Evolutionary conservation across 2,888 invertebrate species (phyloP), one percentile per base, ranked within the genome.

Genomic region (Tillus elongatus): DNA sequence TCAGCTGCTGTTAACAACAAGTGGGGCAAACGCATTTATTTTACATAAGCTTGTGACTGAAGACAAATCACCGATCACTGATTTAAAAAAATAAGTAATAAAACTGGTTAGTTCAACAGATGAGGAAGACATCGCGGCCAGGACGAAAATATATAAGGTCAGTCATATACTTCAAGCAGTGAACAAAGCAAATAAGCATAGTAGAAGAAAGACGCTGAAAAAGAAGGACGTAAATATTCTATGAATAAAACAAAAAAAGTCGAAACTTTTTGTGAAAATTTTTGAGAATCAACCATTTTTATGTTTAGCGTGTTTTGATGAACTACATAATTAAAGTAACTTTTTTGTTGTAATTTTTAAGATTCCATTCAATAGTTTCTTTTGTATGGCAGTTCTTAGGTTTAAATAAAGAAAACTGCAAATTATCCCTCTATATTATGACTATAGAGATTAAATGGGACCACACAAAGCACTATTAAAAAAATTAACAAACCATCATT

Each of bases 181-280:
- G n/a, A n/a, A n/a, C n/a, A n/a, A 19, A n/a, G 24, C 6, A 19
- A 19, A 19, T n/a, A 19, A 19, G 24, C 24, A 19, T 19, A n/a
- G n/a, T n/a, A 19, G 24, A 19, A 19, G 24, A n/a, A 19, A 8
- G n/a, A 19, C 24, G 24, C 24, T n/a, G 24, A 19, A 19, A 6
- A 19, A n/a, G 6, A 19, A 8, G 24, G n/a, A n/a, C 24, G 24
- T 19, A 19, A 19, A 19, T 19, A 19, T 19, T 8, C n/a, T n/a
- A 19, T 19, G 24, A 19, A 19, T 19, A 19, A n/a, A 19, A 19
- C 24, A 19, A 19, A 19, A 19, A 19, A 19, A 19, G 24, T 19
- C 6, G 24, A 19, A 8, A 19, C 24, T 8, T n/a, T n/a, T 19
- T 8, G 6, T 19, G 24, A 6, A 19, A 6, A 19, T 6, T 6